phyloP scores from a whole-genome alignment of 2,888 invertebrate species.

The Cerastis rubricosa region DNA sequence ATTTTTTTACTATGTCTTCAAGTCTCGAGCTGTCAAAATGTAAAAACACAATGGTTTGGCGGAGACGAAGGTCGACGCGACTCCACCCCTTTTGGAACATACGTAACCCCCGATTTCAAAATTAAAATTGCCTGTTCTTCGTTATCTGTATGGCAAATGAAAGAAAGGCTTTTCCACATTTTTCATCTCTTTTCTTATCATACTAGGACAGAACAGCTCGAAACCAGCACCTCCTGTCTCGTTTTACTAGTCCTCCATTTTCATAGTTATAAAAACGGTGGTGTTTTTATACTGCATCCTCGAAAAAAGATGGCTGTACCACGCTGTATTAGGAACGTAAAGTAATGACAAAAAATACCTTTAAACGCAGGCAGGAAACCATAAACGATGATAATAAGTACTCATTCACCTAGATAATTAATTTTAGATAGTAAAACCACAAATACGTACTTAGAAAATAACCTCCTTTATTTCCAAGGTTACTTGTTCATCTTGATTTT shows the following conservation, averaged over 20 bases:
- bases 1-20: background rate
- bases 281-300: background rate
- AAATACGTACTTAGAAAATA: slow-evolving; percentile 25
- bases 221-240: background rate
- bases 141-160: background rate
- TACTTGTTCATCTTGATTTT: slow-evolving; percentile 36
- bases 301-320: background rate
- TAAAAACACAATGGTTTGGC: background rate
- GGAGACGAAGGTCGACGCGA: background rate
- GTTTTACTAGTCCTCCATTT: background rate
- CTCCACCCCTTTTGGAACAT: background rate
- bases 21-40: background rate
- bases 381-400: background rate
- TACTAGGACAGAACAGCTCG: background rate
- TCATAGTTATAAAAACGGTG: background rate
- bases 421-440: slow-evolving; percentile 16
- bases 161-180: background rate
- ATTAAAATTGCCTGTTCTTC: background rate
- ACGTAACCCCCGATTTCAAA: background rate
- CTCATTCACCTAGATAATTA: background rate
- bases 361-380: slow-evolving; percentile 1
- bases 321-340: background rate
- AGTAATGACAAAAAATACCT: background rate
- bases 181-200: background rate
- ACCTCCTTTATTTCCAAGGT: slow-evolving; percentile 27